Conservation (phyloP, 1,140 invertebrate genomes). For the Teleogryllus occipitalis region DNA sequence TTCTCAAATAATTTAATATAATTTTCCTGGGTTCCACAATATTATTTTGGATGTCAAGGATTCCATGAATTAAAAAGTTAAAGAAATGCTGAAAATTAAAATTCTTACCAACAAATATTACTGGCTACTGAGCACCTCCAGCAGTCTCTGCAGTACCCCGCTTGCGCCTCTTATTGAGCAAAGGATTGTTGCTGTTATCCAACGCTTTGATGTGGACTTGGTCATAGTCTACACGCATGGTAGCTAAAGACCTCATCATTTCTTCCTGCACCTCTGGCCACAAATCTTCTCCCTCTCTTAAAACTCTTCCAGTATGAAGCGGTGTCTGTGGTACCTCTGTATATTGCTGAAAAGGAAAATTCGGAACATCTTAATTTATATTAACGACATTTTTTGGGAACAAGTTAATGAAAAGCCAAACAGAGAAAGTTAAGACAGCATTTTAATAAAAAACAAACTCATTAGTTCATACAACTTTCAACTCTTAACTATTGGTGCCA, state of each 20-base stretch:
- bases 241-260: constrained; percentile 92
- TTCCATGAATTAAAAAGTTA: no score
- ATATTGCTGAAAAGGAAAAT: constrained; percentile 53
- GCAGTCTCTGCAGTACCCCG: constrained; percentile 20
- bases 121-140: background rate
- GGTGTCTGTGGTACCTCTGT: constrained; percentile 88
- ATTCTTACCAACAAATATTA: constrained; percentile 5
- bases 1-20: no score
- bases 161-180: constrained; percentile 78
- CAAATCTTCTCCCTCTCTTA: constrained; percentile 81
- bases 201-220: constrained; percentile 81
- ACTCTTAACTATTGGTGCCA: no score
- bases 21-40: no score
- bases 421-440: no score
- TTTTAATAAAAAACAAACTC: no score
- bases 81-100: background rate
- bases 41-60: no score
- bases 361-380: no score
- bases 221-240: constrained; percentile 94
- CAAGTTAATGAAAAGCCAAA: no score
- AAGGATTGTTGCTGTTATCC: constrained; percentile 82
- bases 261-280: constrained; percentile 98
- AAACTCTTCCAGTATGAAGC: constrained; percentile 74
- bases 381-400: no score
- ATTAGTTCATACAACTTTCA: no score